Base-by-base conservation (phyloP, 2,113 vertebrate genomes). In the Equus przewalskii region DNA sequence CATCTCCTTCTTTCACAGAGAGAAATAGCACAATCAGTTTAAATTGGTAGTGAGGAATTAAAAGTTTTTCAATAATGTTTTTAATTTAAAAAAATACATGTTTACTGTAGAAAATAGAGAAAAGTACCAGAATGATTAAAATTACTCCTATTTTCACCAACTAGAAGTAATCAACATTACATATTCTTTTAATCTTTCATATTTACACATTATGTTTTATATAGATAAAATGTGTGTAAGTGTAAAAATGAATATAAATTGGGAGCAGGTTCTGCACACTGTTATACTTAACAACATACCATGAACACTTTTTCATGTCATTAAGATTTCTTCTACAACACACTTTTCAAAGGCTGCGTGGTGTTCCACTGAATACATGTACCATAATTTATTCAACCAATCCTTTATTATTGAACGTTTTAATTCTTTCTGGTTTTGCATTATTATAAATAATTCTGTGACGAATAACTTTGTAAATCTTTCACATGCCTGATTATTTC, bases 41-140 rank as follows among this genome's bases (percentile, higher is more conserved):
- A 86, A 95, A 72, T 24, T 21, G 22, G 49, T 28, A 92, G 60
- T n/a, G 83, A 82, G n/a, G 8, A 89, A 72, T 76, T 46, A 72
- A 92, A 91, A 73, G 28, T 46, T 89, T 87, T 94, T 58, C 18
- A 81, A 73, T 56, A 54, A 92, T 44, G n/a, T 33, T 92, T 89
- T 86, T 58, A 89, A 84, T 70, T 97, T 69, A 0, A 69, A 86
- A 81, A 79, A 82, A 56, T 19, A 81, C 1, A 44, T 8, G 18
- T 70, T 85, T 85, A 81, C 36, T 90, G 36, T 81, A 82, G 54
- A 94, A 95, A 89, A 78, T 33, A 85, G n/a, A 64, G 58, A 89
- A 58, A 94, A 51, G 3, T 72, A 64, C 19, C 19, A 81, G 58
- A 41, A 86, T 60, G 69, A 94, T 82, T 89, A 65, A 91, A 94